A percentile compares a stretch with the other conserved stretches of the same genome.
phyloP scores from a whole-genome alignment of 2,888 invertebrate genomes.

The Cyclophora punctaria region DNA sequence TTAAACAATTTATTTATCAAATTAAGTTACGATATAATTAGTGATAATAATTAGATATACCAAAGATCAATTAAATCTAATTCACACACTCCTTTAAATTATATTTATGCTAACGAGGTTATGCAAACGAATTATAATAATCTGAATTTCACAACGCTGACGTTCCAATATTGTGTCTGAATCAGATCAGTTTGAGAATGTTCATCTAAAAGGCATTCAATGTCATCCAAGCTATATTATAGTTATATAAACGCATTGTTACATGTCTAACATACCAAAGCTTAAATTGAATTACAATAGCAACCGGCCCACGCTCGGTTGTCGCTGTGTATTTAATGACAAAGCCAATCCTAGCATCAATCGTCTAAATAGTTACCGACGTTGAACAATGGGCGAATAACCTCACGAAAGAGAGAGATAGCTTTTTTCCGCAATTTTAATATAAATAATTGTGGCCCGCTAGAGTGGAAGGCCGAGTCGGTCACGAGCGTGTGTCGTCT shows the following conservation, averaged over 20 bases:
- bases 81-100: constrained; percentile 22
- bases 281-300: constrained; percentile 52
- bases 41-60: constrained; percentile 5
- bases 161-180: constrained; percentile 51
- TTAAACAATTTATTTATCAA: constrained; percentile 1
- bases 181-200: constrained; percentile 44
- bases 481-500: constrained; percentile 49
- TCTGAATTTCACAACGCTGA: constrained; percentile 39
- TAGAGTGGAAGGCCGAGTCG: constrained; percentile 47
- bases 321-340: constrained; percentile 32
- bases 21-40: constrained; percentile 14
- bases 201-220: constrained; percentile 58
- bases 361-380: constrained; percentile 47
- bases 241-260: constrained; percentile 31
- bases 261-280: constrained; percentile 11
- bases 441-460: constrained; percentile 51
- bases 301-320: constrained; percentile 46
- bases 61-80: constrained; percentile 21
- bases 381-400: constrained; percentile 46
- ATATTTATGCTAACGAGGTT: constrained; percentile 24
- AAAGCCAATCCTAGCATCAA: constrained; percentile 34
- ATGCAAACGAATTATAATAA: constrained; percentile 26
- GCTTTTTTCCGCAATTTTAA: constrained; percentile 57
- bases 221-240: constrained; percentile 37
- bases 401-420: constrained; percentile 36